Evolutionary conservation across 2,888 invertebrate genomes (phyloP).

Genomic region (Parnassius glacialis): DNA sequence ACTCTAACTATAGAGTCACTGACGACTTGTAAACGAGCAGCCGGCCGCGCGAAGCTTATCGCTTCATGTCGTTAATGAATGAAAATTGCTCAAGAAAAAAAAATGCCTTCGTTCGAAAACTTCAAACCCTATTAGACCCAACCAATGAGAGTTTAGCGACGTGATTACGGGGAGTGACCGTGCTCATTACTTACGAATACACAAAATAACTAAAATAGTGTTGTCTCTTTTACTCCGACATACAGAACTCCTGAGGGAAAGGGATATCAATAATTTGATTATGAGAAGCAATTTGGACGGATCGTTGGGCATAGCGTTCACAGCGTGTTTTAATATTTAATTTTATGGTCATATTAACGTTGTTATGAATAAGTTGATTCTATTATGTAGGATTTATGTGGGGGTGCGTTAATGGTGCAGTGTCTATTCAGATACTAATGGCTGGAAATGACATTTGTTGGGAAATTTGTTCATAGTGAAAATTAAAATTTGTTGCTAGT

Average conservation of each 20-base stretch:
- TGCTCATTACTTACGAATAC: conserved; percentile 64
- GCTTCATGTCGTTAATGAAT: conserved; percentile 55
- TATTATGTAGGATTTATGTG: conserved; percentile 64
- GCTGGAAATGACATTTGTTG: conserved; percentile 39
- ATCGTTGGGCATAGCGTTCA: conserved; percentile 49
- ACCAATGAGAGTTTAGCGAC: conserved; percentile 60
- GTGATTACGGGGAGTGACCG: conserved; percentile 75
- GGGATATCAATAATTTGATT: conserved; percentile 44
- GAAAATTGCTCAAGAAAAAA: conserved; percentile 58
- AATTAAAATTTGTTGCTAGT: conserved; percentile 26
- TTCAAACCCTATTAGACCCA: conserved; percentile 59
- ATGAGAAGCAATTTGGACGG: conserved; percentile 51
- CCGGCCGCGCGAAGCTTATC: conserved; percentile 40
- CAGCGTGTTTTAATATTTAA: conserved; percentile 74
- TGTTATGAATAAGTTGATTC: conserved; percentile 71
- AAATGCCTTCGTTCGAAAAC: conserved; percentile 54
- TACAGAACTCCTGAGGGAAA: conserved; percentile 27
- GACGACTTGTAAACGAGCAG: conserved; percentile 41
- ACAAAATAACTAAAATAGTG: conserved; percentile 33
- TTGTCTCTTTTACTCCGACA: conserved; percentile 42
- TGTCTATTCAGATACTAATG: conserved; percentile 39
- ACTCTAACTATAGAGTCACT: conserved; percentile 31
- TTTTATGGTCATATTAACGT: conserved; percentile 69
- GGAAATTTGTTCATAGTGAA: conserved; percentile 32
- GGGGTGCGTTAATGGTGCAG: conserved; percentile 61